phyloP scores from a whole-genome alignment of 2,797 vertebrate species.

The Anniella stebbinsi region DNA sequence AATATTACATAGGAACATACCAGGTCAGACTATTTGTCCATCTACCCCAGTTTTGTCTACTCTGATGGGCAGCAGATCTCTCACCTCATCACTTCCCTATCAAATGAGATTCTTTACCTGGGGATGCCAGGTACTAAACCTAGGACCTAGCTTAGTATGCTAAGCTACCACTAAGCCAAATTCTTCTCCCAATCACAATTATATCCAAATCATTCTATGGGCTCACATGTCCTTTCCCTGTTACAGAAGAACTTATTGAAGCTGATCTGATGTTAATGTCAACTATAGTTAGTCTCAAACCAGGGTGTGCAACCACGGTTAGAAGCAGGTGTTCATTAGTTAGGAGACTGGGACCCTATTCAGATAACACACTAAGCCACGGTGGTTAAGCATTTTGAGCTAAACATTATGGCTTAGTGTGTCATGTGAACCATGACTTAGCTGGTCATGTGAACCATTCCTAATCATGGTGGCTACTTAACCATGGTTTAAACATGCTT shows the following conservation, averaged over 20 bases:
- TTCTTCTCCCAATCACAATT: neutral
- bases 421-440: too few relatives aligned
- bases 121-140: neutral
- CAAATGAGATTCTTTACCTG: neutral
- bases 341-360: neutral
- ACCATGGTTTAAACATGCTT: too few relatives aligned
- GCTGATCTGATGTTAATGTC: neutral
- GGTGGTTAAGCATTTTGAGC: too few relatives aligned
- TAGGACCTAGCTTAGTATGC: neutral
- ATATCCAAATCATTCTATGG: neutral
- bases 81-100: too few relatives aligned
- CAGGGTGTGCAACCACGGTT: neutral
- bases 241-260: neutral
- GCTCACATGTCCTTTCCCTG: neutral
- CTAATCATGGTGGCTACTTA: too few relatives aligned
- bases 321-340: neutral
- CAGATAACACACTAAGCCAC: neutral
- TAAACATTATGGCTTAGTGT: too few relatives aligned
- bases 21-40: neutral
- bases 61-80: neutral
- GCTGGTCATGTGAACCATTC: too few relatives aligned
- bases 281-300: neutral
- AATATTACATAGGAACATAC: neutral
- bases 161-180: neutral
- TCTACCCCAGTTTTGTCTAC: neutral